These are phyloP conservation scores for Agrypnus murinus DNA, from an alignment of 2,888 invertebrate genomes.

Conservation along the genomic window DNA sequence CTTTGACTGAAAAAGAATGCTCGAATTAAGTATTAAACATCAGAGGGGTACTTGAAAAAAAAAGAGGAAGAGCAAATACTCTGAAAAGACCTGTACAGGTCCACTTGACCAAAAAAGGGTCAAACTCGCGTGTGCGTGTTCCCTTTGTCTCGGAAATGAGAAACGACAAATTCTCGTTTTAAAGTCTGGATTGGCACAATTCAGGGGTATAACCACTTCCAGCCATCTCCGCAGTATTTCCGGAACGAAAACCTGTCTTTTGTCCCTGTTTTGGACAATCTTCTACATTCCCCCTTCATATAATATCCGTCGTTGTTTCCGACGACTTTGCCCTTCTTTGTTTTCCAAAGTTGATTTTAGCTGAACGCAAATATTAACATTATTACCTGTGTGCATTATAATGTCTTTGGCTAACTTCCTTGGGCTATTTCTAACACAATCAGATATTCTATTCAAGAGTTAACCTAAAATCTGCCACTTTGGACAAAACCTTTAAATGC, in stretches of 20 bases:
- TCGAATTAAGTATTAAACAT: slow-evolving; percentile 41
- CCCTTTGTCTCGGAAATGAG: slow-evolving; percentile 39
- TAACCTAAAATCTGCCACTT: slow-evolving; percentile 1
- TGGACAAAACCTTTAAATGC: background rate
- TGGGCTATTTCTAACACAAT: slow-evolving; percentile 14
- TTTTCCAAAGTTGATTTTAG: slow-evolving; percentile 31
- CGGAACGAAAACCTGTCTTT: slow-evolving; percentile 29
- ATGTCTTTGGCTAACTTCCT: slow-evolving; percentile 17
- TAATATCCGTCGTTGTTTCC: slow-evolving; percentile 30
- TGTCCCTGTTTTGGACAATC: slow-evolving; percentile 30
- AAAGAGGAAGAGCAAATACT: slow-evolving; percentile 39
- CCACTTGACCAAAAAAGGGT: slow-evolving; percentile 44
- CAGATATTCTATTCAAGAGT: slow-evolving; percentile 7
- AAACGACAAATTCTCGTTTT: slow-evolving; percentile 35
- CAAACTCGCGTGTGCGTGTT: slow-evolving; percentile 36
- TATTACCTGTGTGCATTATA: slow-evolving; percentile 26
- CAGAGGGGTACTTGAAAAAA: slow-evolving; percentile 32
- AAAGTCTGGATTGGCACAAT: slow-evolving; percentile 29
- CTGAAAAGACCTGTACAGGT: slow-evolving; percentile 33
- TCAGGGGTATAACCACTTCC: slow-evolving; percentile 28
- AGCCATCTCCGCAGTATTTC: slow-evolving; percentile 29
- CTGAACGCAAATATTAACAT: slow-evolving; percentile 19
- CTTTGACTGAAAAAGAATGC: slow-evolving; percentile 35
- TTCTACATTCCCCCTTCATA: slow-evolving; percentile 19
- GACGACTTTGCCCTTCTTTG: slow-evolving; percentile 25